Evolutionary conservation across 30 jellyfish, hydroid and myxozoan species (phyloP), one percentile per base, ranked within the genome.

Genomic region (Aurelia aurita): DNA sequence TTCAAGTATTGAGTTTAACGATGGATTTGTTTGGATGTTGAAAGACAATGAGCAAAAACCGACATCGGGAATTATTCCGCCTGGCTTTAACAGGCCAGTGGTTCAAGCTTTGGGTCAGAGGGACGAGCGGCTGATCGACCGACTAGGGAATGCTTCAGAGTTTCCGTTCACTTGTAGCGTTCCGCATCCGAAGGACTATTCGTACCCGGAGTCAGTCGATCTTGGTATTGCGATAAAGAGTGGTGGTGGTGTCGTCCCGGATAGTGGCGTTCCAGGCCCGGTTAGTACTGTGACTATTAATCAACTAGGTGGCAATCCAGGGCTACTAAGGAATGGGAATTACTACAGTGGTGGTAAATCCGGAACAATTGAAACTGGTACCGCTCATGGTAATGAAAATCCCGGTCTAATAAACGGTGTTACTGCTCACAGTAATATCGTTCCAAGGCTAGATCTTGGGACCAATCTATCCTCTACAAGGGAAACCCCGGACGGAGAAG

Each of bases 11-110:
- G 93, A 92, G 60, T 92, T 79, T 69, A 82, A 92, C 62, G 98
- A 92, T 92, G 98, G 98, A 5, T 76, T 87, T 69, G 72, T 75
- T 31, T 74, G 90, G 96, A 34, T 77, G 85, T 27, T 83, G 87
- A 83, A 83, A 31, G 93, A 83, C 46, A 83, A 59, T 55, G 93
- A 83, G 31, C 86, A 69, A 46, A 83, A 83, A 43, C 93, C 93
- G 44, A 25, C 49, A 32, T 16, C 16, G 15, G 82, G 78, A 29
- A 7, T 2, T 18, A 25, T 47, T 0, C 28, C 28, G 25, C 28
- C 67, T 16, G 4, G 67, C 28, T 55, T 55, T 26, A 55, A 55
- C 13, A 22, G 31, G 31, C 67, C 67, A 19, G 0, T 22, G 16
- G 14, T 47, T 47, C 14, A 47, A 47, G 16, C 59, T 47, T 10